Percentiles rank a stretch among this genome's conserved stretches.
These are phyloP conservation scores for Gallinago stenura DNA, from an alignment of 2,797 vertebrate species.

Conservation along the genomic window DNA sequence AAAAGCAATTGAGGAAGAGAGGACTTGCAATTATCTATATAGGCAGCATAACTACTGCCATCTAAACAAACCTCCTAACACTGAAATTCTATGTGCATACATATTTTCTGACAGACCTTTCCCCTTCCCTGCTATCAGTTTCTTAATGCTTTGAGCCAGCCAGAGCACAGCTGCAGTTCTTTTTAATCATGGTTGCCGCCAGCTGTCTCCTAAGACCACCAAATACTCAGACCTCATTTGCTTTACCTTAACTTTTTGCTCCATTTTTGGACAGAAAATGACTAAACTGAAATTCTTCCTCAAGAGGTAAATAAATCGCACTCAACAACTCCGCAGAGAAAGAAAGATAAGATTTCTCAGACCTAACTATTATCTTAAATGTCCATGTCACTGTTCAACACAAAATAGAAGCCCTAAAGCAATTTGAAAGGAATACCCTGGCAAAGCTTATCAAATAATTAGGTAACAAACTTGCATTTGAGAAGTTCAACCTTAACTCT, in stretches of 20 bases:
- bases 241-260: not conserved
- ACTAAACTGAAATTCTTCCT: not conserved
- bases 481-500: not conserved
- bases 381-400: not conserved
- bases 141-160: not conserved
- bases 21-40: not conserved
- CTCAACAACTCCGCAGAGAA: not conserved
- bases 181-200: slow-evolving; percentile 6
- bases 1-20: not conserved
- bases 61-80: not conserved
- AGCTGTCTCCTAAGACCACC: not conserved
- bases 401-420: not conserved
- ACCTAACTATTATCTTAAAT: not conserved
- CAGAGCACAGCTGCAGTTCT: slow-evolving; percentile 31
- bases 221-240: not conserved
- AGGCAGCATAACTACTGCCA: not conserved
- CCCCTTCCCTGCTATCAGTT: not conserved
- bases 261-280: not conserved
- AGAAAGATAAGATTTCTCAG: not conserved
- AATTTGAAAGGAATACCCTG: not conserved
- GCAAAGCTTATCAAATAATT: not conserved
- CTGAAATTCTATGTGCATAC: not conserved
- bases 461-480: not conserved
- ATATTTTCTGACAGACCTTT: not conserved
- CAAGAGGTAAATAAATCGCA: not conserved